phyloP scores from a whole-genome alignment of 2,113 vertebrate genomes.

The Riparia riparia region DNA sequence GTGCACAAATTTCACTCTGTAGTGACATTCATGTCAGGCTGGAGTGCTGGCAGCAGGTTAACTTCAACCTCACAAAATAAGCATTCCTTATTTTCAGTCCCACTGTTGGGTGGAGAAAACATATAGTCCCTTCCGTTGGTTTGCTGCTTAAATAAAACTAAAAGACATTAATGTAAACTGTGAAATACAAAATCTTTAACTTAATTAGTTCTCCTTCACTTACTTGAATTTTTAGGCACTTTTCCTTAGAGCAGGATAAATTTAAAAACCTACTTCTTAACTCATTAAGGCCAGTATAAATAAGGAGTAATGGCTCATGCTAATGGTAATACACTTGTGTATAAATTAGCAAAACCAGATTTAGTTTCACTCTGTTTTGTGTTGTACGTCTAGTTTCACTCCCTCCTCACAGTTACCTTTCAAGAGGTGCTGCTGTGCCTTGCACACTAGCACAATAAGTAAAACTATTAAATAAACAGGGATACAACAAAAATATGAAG shows the following conservation, averaged over 20 bases:
- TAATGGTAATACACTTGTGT: slow-evolving; percentile 36
- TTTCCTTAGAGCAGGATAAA: slow-evolving; percentile 19
- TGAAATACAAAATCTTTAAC: slow-evolving; percentile 11
- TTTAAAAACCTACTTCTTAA: slow-evolving; percentile 31
- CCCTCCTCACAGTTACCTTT: background rate
- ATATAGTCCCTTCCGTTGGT: background rate
- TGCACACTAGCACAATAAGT: slow-evolving; percentile 22
- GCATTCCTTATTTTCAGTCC: background rate
- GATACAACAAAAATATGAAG: slow-evolving; percentile 50
- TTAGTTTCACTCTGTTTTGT: background rate
- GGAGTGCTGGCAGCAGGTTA: background rate
- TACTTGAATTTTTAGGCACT: background rate
- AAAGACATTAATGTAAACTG: background rate
- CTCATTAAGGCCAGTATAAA: slow-evolving; percentile 25
- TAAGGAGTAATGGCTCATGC: background rate
- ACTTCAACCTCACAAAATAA: slow-evolving; percentile 9
- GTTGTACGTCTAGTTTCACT: background rate
- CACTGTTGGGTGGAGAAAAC: background rate
- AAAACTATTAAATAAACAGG: slow-evolving; percentile 23
- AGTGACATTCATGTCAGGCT: background rate
- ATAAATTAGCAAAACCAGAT: slow-evolving; percentile 32
- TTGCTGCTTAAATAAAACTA: background rate
- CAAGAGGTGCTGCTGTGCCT: background rate
- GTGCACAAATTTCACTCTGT: background rate
- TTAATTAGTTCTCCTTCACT: slow-evolving; percentile 1